These are phyloP conservation scores for Anguilla anguilla DNA, from an alignment of 2,797 vertebrate species.

Conservation along the genomic window DNA sequence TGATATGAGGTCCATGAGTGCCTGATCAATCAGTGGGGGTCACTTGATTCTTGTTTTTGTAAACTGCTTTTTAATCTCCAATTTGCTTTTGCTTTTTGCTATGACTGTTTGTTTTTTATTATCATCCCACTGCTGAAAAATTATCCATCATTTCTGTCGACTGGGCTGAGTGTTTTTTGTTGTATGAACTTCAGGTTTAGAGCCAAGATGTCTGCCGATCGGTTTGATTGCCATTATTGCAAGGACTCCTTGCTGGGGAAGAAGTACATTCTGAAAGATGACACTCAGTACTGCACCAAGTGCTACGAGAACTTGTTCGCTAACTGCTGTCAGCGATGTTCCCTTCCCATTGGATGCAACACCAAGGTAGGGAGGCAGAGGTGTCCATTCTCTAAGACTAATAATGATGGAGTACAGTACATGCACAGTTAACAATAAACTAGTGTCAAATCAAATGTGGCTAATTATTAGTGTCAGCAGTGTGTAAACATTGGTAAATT, in stretches of 20 bases:
- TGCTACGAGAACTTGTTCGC: conserved; percentile 90
- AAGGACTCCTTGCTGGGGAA: conserved; percentile 88
- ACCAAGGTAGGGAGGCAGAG: conserved; percentile 78
- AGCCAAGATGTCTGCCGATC: conserved; percentile 75
- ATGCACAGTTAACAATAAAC: background rate
- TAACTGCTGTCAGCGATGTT: conserved; percentile 87
- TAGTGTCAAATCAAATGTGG: background rate
- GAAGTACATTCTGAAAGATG: conserved; percentile 86
- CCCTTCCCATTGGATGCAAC: conserved; percentile 82
- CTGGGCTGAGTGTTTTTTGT: conserved; percentile 17
- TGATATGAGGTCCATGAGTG: too few relatives aligned
- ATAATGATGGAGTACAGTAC: background rate
- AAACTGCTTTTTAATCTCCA: background rate
- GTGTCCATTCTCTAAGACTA: background rate
- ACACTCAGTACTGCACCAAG: conserved; percentile 85
- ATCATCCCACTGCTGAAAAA: background rate
- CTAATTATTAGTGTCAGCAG: background rate
- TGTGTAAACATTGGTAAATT: background rate
- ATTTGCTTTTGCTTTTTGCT: background rate
- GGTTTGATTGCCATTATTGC: conserved; percentile 88
- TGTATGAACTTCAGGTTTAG: conserved; percentile 58
- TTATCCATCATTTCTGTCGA: background rate
- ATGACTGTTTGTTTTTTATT: background rate
- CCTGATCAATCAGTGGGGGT: background rate
- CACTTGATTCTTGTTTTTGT: background rate